These are phyloP conservation scores for Andrena praecox DNA, from an alignment of 2,888 invertebrate genomes.

Conservation along the genomic window DNA sequence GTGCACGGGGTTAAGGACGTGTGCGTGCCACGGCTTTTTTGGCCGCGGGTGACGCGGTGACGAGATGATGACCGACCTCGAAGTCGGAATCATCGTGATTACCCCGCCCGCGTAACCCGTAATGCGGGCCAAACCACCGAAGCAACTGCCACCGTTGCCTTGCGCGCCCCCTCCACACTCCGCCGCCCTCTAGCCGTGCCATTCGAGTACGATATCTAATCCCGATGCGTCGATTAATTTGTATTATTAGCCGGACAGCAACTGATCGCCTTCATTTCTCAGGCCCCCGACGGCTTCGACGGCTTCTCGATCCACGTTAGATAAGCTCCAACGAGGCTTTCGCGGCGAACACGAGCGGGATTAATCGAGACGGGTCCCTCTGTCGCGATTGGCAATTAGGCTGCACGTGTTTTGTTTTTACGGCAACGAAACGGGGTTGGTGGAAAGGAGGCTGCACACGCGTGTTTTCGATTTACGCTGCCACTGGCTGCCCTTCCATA, in stretches of 20 bases:
- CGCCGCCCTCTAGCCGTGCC: constrained; percentile 22
- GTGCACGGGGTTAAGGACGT: constrained; percentile 42
- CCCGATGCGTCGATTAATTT: constrained; percentile 56
- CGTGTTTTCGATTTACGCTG: background rate
- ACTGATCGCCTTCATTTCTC: constrained; percentile 58
- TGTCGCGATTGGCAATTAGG: background rate
- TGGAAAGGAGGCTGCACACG: background rate
- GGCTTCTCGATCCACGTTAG: constrained; percentile 6
- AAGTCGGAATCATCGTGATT: constrained; percentile 84
- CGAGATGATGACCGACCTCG: constrained; percentile 83
- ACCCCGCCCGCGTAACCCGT: constrained; percentile 82
- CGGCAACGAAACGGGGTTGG: background rate
- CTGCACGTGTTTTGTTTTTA: background rate
- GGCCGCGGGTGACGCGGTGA: constrained; percentile 84
- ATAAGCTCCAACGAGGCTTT: constrained; percentile 1
- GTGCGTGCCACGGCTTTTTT: constrained; percentile 73
- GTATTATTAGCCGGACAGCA: constrained; percentile 69
- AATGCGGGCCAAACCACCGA: constrained; percentile 78
- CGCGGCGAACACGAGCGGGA: constrained; percentile 2
- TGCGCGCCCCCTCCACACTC: constrained; percentile 29
- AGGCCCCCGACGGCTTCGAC: constrained; percentile 14
- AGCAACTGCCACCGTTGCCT: constrained; percentile 83
- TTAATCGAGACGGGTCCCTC: constrained; percentile 18
- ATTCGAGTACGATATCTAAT: constrained; percentile 34
- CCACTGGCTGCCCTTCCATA: background rate